A percentile compares a stretch with the other conserved stretches of the same genome.
Conservation (phyloP, 2,113 vertebrate genomes). For the Brachyhypopomus occidentalis region DNA sequence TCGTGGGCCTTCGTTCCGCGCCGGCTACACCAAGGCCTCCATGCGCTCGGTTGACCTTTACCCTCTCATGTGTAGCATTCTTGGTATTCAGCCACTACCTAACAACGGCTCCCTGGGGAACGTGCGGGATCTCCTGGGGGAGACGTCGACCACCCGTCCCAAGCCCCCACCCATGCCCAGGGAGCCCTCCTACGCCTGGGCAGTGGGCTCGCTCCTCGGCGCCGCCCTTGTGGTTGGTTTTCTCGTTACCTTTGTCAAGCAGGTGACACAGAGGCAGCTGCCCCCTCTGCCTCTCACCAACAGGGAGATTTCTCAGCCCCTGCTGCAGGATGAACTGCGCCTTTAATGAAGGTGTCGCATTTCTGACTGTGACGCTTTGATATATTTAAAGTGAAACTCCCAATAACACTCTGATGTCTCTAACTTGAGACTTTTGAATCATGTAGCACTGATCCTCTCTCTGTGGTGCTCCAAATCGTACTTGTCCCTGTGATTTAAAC, state of each 20-base stretch:
- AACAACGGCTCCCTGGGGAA: slow-evolving; percentile 84
- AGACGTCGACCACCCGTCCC: slow-evolving; percentile 34
- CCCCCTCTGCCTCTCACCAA: slow-evolving; percentile 71
- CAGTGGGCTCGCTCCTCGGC: slow-evolving; percentile 79
- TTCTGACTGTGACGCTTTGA: slow-evolving; percentile 24
- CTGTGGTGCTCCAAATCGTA: slow-evolving; percentile 41
- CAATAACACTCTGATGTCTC: slow-evolving; percentile 1
- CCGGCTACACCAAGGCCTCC: slow-evolving; percentile 74
- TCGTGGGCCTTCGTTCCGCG: slow-evolving; percentile 85
- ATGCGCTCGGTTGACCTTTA: slow-evolving; percentile 88
- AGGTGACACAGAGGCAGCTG: slow-evolving; percentile 78
- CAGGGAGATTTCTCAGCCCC: slow-evolving; percentile 83
- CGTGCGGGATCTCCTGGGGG: slow-evolving; percentile 79
- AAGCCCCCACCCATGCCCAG: slow-evolving; percentile 36
- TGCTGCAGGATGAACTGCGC: slow-evolving; percentile 78
- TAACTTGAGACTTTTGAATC: slow-evolving; percentile 32
- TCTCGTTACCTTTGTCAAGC: slow-evolving; percentile 76
- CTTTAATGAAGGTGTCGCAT: slow-evolving; percentile 58
- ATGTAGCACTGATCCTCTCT: slow-evolving; percentile 44
- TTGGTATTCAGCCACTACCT: slow-evolving; percentile 76
- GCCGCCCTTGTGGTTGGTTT: slow-evolving; percentile 81
- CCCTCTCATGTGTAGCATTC: slow-evolving; percentile 86
- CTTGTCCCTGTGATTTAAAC: background rate
- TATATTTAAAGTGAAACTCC: background rate
- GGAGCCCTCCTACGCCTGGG: slow-evolving; percentile 71